Evolutionary conservation across 2,113 vertebrate genomes (phyloP), one percentile per base, ranked within the genome.

Genomic region (Dermatemys mawii): DNA sequence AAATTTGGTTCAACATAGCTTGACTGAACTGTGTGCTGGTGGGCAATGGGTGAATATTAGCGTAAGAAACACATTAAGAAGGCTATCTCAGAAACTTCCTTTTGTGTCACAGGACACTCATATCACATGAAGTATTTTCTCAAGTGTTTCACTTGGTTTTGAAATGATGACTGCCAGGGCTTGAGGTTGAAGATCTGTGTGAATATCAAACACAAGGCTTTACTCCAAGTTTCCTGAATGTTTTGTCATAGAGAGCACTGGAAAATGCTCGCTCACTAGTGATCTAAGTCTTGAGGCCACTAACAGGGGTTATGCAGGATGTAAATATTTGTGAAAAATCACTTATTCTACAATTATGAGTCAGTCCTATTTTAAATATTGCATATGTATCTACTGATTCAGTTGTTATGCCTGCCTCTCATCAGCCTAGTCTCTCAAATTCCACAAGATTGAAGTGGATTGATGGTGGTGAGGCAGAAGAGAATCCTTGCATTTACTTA

Each of bases 291-390:
- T 19, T 70, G 29, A 48, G 78, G 4, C 2, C n/a, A 54, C 27
- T 6, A 16, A 5, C 11, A 84, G 57, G 21, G 87, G 44, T 49
- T 84, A 12, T 38, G 44, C 16, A 76, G 6, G n/a, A 60, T 24
- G 4, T 29, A 26, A 2, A 54, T 0, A 1, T 5, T 41, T 48
- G 44, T n/a, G 0, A 49, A 44, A 60, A 63, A 82, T 78, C 24
- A 9, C 17, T 70, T 3, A 2, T 46, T 60, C 9, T 11, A 5
- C 21, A 29, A 48, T 51, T 32, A 1, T 70, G 48, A 46, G 26
- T 5, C 41, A 9, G 16, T 17, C 60, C 32, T 67, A 16, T 46
- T 2, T 4, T 76, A 46, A 92, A 76, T 46, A 79, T 5, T 10
- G 49, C 10, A 5, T 38, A 12, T 6, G 44, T 83, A 0, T n/a